Evolutionary conservation across 2,113 vertebrate genomes (phyloP).

Genomic region (Xenus cinereus): DNA sequence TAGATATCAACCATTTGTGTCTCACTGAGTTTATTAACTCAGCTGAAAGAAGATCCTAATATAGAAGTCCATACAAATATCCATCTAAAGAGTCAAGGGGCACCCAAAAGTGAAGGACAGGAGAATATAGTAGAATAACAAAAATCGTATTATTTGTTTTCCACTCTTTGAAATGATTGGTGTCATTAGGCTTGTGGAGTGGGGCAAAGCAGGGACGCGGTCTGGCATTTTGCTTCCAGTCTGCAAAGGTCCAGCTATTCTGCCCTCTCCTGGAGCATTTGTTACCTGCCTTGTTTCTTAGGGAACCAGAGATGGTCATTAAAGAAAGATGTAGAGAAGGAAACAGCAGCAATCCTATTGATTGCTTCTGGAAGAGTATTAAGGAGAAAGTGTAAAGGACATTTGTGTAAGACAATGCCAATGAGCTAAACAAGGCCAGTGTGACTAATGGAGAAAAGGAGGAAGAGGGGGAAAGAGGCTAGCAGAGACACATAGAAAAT

Average conservation of each 20-base stretch:
- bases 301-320: not conserved
- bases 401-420: conserved; percentile 37
- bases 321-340: not conserved
- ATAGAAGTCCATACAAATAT: not conserved
- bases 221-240: not conserved
- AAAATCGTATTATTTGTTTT: not conserved
- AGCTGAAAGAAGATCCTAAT: not conserved
- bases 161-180: not conserved
- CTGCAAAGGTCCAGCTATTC: not conserved
- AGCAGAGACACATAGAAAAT: not conserved
- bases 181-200: not conserved
- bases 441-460: conserved; percentile 12
- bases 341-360: not conserved
- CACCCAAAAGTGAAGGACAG: not conserved
- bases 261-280: not conserved
- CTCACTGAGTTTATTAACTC: not conserved
- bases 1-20: not conserved
- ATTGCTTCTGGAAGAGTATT: conserved; percentile 6
- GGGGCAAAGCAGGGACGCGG: not conserved
- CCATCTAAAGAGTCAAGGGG: not conserved
- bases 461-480: not conserved
- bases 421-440: not conserved
- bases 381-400: conserved; percentile 7
- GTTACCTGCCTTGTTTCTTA: not conserved
- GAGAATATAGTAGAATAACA: not conserved